Evolutionary conservation across 2,113 vertebrate species (phyloP).

Genomic region (Orthonyx spaldingii): DNA sequence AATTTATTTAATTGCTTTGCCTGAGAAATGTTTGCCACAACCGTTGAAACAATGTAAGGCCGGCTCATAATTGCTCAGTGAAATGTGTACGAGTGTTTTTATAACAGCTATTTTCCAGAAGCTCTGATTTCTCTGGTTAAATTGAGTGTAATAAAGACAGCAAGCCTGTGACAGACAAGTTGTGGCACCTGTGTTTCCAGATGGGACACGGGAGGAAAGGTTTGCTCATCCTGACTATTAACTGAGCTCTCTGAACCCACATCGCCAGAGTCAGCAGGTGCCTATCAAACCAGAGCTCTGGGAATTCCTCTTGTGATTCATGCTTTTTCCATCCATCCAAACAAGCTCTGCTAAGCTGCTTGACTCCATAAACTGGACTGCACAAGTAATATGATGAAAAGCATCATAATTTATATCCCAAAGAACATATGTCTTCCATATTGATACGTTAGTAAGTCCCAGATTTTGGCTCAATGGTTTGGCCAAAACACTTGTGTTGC

Average conservation of each 20-base stretch:
- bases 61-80: neutral
- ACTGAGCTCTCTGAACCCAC: neutral
- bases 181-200: conserved; percentile 38
- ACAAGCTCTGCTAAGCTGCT: neutral
- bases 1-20: conserved; percentile 7
- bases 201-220: neutral
- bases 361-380: conserved; percentile 45
- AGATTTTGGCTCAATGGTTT: conserved; percentile 41
- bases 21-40: neutral
- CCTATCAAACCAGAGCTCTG: neutral
- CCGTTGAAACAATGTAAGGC: neutral
- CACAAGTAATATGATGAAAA: conserved; percentile 54
- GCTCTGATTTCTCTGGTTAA: neutral
- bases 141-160: conserved; percentile 25
- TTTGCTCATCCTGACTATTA: conserved; percentile 3
- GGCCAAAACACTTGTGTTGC: conserved; percentile 37
- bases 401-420: conserved; percentile 43
- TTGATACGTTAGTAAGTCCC: conserved; percentile 6
- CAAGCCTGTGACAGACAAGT: neutral
- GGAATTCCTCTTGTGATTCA: conserved; percentile 22
- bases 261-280: neutral
- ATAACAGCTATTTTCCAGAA: neutral
- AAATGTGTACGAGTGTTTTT: conserved; percentile 5
- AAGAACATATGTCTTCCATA: conserved; percentile 67
- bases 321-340: neutral